A percentile compares a stretch with the other conserved stretches of the same genome.
Conservation (phyloP, 2,888 invertebrate species). For the Lepidochrysops patricia region DNA sequence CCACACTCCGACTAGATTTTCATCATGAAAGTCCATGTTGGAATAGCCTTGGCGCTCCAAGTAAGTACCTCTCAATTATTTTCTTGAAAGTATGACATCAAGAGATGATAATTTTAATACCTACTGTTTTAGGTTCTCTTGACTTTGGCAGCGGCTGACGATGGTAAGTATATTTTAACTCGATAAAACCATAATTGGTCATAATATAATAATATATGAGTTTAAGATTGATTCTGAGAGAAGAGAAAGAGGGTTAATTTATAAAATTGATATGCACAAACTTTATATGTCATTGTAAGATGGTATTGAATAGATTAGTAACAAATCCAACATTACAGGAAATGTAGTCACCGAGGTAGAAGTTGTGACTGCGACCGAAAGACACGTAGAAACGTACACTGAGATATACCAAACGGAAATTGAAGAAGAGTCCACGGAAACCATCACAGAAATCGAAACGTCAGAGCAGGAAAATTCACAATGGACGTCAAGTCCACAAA, state of each 20-base stretch:
- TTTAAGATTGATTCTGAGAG: too few species aligned
- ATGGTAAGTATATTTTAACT: not conserved
- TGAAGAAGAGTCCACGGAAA: not conserved
- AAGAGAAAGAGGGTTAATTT: too few species aligned
- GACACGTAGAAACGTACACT: not conserved
- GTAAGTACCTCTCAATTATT: too few species aligned
- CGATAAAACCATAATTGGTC: too few species aligned
- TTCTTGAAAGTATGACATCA: too few species aligned
- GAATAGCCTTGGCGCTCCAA: not conserved
- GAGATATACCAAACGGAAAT: not conserved
- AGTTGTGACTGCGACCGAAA: not conserved
- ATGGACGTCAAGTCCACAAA: not conserved
- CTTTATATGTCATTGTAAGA: too few species aligned
- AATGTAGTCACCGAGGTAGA: not conserved
- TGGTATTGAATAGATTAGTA: too few species aligned
- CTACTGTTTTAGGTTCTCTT: not conserved
- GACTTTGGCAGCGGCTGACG: not conserved
- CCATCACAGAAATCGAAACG: not conserved
- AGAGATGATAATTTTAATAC: not conserved
- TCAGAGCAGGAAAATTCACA: not conserved
- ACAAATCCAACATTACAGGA: not conserved
- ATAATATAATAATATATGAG: too few species aligned
- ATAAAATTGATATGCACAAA: too few species aligned
- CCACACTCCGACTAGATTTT: not conserved
- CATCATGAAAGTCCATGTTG: not conserved